phyloP scores from a whole-genome alignment of 2,113 vertebrate species.

The Lampris incognitus region DNA sequence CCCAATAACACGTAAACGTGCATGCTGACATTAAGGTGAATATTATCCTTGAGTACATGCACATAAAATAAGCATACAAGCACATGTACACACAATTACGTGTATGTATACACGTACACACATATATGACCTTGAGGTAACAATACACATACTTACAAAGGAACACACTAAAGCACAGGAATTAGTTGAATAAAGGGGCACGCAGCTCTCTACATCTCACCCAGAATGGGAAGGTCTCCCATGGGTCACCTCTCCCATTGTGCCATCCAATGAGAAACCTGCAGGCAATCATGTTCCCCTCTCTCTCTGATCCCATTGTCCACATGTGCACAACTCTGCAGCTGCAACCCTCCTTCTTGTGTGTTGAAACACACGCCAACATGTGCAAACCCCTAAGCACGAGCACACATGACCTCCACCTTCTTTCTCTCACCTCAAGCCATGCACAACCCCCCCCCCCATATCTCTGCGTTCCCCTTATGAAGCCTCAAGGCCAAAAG shows the following conservation, averaged over 20 bases:
- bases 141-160: constrained; percentile 6
- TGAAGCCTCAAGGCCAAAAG: constrained; percentile 25
- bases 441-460: neutral
- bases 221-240: constrained; percentile 46
- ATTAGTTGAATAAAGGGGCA: constrained; percentile 3
- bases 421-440: neutral
- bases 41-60: no score
- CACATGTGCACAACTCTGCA: constrained; percentile 48
- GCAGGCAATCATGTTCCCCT: constrained; percentile 59
- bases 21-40: neutral
- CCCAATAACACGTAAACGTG: neutral
- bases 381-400: neutral
- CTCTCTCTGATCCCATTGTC: constrained; percentile 55
- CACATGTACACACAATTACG: constrained; percentile 1
- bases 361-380: constrained; percentile 27
- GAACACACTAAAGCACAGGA: constrained; percentile 1
- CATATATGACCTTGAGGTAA: neutral
- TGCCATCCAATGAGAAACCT: constrained; percentile 33
- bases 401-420: neutral
- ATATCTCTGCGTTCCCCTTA: neutral
- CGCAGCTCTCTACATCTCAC: constrained; percentile 34
- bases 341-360: constrained; percentile 34
- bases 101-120: neutral
- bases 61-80: constrained; percentile 28
- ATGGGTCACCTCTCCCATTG: constrained; percentile 65